Base-by-base conservation (phyloP, 2,797 vertebrate species). In the Epinephelus coioides region DNA sequence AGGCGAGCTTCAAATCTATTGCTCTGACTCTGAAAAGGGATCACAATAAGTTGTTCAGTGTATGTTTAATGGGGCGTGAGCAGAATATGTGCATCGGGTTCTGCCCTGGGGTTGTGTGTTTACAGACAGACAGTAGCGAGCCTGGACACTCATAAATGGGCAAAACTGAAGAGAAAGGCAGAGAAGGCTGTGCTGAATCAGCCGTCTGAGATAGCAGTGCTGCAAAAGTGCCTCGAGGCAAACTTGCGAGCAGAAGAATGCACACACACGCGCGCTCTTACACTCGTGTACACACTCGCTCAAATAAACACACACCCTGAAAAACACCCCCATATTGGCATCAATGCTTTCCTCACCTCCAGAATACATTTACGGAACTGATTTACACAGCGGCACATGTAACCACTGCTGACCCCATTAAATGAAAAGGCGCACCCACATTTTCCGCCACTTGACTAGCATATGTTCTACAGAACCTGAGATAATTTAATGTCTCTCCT, bases 361-460 rank as follows among this genome's bases (percentile, higher is more conserved):
- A 38, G 64, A 63, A 74, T 50, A 34, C 69, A 71, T 81, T 82
- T 50, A 47, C 18, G n/a, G 14, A 76, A 61, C 53, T 74, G 80
- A 87, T 82, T 83, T 72, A 83, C 76, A 78, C 68, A n/a, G 40
- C 17, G 46, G 77, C 79, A 61, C 66, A 34, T 62, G 69, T 68
- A 88, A 64, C 74, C 43, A 43, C 70, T 2, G 74, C 66, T 82
- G 89, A 93, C 88, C 89, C 76, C 65, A 67, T 82, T 93, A 92
- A 93, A 92, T 76, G 65, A 86, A 83, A 43, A 74, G 76, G 78
- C 14, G 14, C 70, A 25, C 75, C 71, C 64, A 47, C 79, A 89
- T 93, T 93, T 93, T 82, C 85, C 43, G 51, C 84, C 86, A 84
- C 91, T 91, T 88, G 91, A 90, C 80, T 75, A 67, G 56, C 86